These are phyloP conservation scores for Heterocephalus glaber DNA, from an alignment of 2,113 vertebrate genomes.

Conservation along the genomic window DNA sequence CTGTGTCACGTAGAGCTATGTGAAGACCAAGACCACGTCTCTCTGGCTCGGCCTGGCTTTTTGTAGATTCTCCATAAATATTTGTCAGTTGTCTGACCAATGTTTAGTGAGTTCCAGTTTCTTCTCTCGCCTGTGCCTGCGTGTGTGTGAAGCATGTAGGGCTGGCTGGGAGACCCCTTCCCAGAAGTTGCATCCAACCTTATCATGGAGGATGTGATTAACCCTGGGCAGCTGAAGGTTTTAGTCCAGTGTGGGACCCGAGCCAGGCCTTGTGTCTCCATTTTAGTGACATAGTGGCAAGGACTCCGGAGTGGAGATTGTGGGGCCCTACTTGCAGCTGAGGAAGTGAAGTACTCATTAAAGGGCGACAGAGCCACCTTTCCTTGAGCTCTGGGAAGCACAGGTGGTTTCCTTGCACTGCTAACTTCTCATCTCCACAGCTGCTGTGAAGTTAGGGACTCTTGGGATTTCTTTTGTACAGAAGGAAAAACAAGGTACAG, in stretches of 20 bases:
- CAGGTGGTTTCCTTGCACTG: background rate
- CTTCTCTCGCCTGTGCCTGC: background rate
- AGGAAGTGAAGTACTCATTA: background rate
- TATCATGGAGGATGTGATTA: background rate
- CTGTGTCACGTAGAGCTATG: background rate
- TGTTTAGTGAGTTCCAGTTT: background rate
- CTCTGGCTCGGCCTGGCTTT: background rate
- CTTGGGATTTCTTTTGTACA: background rate
- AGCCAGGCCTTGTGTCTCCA: background rate
- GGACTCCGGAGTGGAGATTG: background rate
- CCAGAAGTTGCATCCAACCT: background rate
- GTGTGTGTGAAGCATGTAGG: background rate
- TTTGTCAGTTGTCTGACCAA: background rate
- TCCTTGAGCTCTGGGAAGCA: background rate
- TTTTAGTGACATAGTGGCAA: background rate
- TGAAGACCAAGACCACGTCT: background rate
- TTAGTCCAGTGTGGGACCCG: background rate
- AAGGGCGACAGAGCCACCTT: background rate
- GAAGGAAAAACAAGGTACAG: background rate
- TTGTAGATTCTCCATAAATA: conserved; percentile 6
- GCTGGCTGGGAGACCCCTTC: background rate
- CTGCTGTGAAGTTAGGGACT: background rate
- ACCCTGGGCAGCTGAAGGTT: background rate
- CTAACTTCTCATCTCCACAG: background rate
- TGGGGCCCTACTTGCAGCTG: background rate